Percentiles rank a stretch among this genome's conserved stretches.
These are phyloP conservation scores for Silurus meridionalis DNA, from an alignment of 2,113 vertebrate species.

Conservation along the genomic window DNA sequence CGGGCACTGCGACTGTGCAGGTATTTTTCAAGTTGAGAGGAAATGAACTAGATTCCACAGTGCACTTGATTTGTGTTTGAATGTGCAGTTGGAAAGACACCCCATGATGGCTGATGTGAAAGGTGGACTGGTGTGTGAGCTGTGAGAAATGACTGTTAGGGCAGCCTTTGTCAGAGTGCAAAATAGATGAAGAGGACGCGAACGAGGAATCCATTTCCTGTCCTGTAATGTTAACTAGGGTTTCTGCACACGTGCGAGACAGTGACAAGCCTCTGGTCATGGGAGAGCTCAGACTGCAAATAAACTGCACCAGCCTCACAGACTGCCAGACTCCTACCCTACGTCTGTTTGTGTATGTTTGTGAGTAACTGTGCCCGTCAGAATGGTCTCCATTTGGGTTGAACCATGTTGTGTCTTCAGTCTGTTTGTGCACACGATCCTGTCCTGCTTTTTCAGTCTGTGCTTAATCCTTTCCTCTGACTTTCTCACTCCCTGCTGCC, in stretches of 20 bases:
- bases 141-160: background rate
- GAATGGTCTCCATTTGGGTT: background rate
- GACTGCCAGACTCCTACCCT: conserved; percentile 11
- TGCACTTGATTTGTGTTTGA: background rate
- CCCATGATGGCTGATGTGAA: background rate
- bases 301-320: conserved; percentile 33
- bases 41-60: background rate
- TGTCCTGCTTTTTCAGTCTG: background rate
- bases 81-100: background rate
- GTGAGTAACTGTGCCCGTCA: background rate
- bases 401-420: background rate
- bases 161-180: background rate
- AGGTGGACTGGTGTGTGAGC: background rate
- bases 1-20: background rate
- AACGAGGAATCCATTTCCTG: conserved; percentile 3
- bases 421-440: conserved; percentile 34
- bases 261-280: conserved; percentile 40
- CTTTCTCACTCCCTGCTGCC: conserved; percentile 4
- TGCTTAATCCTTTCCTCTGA: background rate
- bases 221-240: conserved; percentile 1
- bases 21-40: background rate
- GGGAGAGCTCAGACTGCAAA: conserved; percentile 47
- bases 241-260: conserved; percentile 17
- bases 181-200: background rate
- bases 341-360: background rate